A percentile compares a stretch with the other conserved stretches of the same genome.
Conservation (phyloP, 2,888 invertebrate genomes). For the Zaprionus obscuricornis region DNA sequence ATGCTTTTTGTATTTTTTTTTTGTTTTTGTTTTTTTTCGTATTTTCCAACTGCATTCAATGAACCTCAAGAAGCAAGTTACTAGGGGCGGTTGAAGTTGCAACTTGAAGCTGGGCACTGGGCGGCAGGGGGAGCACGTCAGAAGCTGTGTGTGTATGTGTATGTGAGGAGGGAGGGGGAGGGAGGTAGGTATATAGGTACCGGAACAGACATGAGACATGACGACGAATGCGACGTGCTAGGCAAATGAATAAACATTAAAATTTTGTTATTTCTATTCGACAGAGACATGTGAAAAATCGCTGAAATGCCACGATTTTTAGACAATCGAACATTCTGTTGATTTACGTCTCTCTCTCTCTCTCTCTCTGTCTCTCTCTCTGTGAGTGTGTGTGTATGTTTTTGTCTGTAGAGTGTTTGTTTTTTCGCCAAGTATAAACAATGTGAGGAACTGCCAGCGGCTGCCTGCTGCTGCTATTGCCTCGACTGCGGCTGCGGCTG, state of each 20-base stretch:
- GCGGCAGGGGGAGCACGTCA: neutral
- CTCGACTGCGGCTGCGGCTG: conserved; percentile 28
- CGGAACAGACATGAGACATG: conserved; percentile 36
- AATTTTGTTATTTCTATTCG: conserved; percentile 41
- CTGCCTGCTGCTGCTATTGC: no score
- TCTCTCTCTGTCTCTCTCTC: conserved; percentile 19
- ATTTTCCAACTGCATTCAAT: conserved; percentile 33
- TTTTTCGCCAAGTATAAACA: conserved; percentile 69
- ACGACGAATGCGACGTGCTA: conserved; percentile 37
- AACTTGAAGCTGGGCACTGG: neutral
- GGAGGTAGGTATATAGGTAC: neutral
- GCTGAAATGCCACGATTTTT: conserved; percentile 59
- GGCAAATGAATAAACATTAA: conserved; percentile 52
- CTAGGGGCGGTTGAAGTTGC: no score
- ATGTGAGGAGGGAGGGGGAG: neutral
- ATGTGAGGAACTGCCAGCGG: conserved; percentile 18
- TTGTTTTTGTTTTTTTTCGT: no score
- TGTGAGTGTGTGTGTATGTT: conserved; percentile 25
- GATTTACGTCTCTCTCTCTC: conserved; percentile 10
- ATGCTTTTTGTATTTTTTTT: conserved; percentile 34
- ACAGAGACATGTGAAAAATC: conserved; percentile 57
- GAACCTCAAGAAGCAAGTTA: conserved; percentile 14
- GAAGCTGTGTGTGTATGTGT: neutral
- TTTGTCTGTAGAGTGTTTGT: conserved; percentile 43
- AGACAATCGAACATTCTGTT: conserved; percentile 58